These are phyloP conservation scores for Glyptemys insculpta DNA, from an alignment of 2,797 vertebrate genomes.

Conservation along the genomic window DNA sequence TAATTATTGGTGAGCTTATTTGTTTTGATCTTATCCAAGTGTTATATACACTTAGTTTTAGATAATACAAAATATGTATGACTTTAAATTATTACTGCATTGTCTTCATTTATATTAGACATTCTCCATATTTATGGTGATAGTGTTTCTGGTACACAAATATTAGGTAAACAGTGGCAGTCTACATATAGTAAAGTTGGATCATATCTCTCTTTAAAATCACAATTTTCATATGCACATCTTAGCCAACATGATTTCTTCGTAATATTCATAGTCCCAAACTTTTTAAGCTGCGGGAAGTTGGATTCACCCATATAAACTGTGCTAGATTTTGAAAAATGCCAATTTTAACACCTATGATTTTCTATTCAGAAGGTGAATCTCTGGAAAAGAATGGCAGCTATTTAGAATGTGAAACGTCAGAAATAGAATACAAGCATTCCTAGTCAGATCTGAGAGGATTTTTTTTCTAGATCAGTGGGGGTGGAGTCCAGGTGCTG, in stretches of 20 bases:
- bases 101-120: background rate
- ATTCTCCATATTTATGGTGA: background rate
- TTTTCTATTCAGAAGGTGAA: slow-evolving; percentile 7
- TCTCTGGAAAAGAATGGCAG: background rate
- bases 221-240: background rate
- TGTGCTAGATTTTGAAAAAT: background rate
- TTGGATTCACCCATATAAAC: background rate
- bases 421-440: background rate
- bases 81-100: background rate
- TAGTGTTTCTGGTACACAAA: background rate
- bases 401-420: background rate
- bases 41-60: background rate
- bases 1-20: background rate
- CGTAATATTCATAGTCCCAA: background rate
- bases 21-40: background rate
- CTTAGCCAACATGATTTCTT: background rate
- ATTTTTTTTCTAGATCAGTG: background rate
- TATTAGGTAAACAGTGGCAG: background rate
- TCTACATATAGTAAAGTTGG: background rate
- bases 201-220: background rate
- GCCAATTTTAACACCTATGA: accelerated
- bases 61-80: background rate
- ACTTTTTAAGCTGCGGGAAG: background rate
- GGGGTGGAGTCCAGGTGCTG: too few relatives aligned
- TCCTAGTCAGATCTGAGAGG: background rate